Percentiles rank a stretch among this genome's conserved stretches.
Evolutionary conservation across 2,888 invertebrate species (phyloP).

Genomic region (Yponomeuta sedellus): DNA sequence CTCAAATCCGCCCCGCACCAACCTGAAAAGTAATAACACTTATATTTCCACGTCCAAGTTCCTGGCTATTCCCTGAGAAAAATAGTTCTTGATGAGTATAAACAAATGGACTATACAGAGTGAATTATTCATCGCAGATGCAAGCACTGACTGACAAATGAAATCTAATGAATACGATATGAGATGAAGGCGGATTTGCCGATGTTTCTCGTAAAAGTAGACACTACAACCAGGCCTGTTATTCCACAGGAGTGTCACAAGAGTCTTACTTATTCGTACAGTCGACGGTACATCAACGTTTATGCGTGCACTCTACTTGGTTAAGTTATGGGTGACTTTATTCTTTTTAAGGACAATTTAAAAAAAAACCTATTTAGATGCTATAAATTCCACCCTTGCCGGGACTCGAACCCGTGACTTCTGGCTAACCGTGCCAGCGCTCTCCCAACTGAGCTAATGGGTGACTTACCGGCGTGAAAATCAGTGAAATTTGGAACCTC

Average conservation of each 20-base stretch:
- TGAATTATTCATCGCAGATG: conserved; percentile 68
- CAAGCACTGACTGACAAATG: conserved; percentile 65
- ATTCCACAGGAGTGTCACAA: background rate
- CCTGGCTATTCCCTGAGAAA: conserved; percentile 15
- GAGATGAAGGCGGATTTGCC: conserved; percentile 42
- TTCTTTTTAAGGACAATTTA: no score
- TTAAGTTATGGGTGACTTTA: no score
- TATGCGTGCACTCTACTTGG: no score
- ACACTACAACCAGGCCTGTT: background rate
- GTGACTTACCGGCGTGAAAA: no score
- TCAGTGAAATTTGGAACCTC: no score
- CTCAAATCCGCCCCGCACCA: background rate
- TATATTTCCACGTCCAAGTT: conserved; percentile 40
- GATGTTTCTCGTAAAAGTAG: conserved; percentile 34
- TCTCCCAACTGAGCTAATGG: no score
- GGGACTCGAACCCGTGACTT: no score
- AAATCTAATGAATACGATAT: conserved; percentile 72
- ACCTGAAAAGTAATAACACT: conserved; percentile 34
- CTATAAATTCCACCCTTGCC: no score
- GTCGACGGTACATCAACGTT: no score
- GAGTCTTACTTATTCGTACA: no score
- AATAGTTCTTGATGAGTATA: conserved; percentile 42
- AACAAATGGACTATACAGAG: conserved; percentile 56
- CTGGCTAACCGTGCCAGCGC: no score
- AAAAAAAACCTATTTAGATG: no score